Conservation (phyloP, 35 echinoderm and acorn worm genomes). For the Apostichopus japonicus region DNA sequence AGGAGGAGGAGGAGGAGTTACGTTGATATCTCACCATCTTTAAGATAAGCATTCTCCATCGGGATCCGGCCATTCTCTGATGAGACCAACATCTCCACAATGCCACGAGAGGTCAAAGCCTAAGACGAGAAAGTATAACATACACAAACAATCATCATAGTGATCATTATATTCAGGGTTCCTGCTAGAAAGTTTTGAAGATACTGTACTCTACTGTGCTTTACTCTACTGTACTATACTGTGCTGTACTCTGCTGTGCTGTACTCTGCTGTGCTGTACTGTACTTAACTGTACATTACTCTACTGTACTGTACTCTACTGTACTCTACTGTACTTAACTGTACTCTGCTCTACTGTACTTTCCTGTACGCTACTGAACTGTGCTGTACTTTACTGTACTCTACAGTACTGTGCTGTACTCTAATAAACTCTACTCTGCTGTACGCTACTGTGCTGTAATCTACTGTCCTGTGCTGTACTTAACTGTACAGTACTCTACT, state of each 20-base stretch:
- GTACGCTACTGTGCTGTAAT: constrained; percentile 36
- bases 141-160: too few species aligned
- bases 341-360: too few species aligned
- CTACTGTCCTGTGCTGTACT: background rate
- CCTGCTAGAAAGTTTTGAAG: too few species aligned
- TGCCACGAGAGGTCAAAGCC: constrained; percentile 62
- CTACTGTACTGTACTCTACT: background rate
- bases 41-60: constrained; percentile 59
- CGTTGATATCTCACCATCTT: constrained; percentile 74
- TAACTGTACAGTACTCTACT: constrained; percentile 1
- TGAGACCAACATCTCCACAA: constrained; percentile 72
- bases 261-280: constrained; percentile 11
- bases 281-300: constrained; percentile 5
- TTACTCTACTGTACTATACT: constrained; percentile 31
- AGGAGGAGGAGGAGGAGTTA: too few species aligned
- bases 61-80: constrained; percentile 71
- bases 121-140: background rate
- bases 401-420: too few species aligned
- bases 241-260: constrained; percentile 49
- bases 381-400: too few species aligned
- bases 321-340: background rate
- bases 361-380: too few species aligned
- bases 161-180: too few species aligned
- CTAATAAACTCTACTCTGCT: constrained; percentile 13
- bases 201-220: too few species aligned